Base-by-base conservation (phyloP, 1,140 invertebrate genomes). In the Hylaeus volcanicus region DNA sequence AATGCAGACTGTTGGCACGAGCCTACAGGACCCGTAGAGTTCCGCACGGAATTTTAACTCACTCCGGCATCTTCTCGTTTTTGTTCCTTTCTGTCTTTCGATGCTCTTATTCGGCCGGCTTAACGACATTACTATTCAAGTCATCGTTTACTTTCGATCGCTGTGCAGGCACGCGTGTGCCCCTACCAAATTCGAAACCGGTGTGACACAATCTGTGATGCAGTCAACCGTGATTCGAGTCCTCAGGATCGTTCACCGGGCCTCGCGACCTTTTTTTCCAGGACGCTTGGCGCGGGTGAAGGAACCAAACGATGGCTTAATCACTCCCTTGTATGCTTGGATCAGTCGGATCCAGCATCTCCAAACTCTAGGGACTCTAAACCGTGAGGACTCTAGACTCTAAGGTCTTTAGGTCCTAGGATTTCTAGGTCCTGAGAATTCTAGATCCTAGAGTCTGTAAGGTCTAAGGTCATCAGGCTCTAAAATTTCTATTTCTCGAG, bases 131-230 rank as follows among this genome's bases (percentile, higher is more conserved):
- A 83, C 87, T 92, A 93, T 93, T 92, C 91, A 75, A 74, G 74
- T 70, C 88, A 68, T 79, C 71, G 87, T 86, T 86, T 80, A 91
- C 90, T 92, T 92, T 92, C 92, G 90, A 92, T 92, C 89, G 89
- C 85, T 88, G 74, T 80, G 66, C 72, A 68, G 78, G 80, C 86
- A 84, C 82, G 85, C 84, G 83, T 85, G 75, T 77, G 83, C 76
- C 87, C 74, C 87, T 80, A 87, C 88, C 85, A 87, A 90, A 91
- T 90, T 90, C 83, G 74, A 86, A 89, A 78, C 70, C 81, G 78
- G 70, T 80, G 83, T 89, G 83, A 89, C 89, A 88, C 87, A 91
- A 89, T 74, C 79, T 78, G 69, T 76, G 74, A 88, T 82, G 88
- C 88, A 89, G 82, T 82, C 75, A 79, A 39, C 81, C 86, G 85